These are phyloP conservation scores for Leptinotarsa juncta DNA, from an alignment of 2,888 invertebrate genomes.

Conservation along the genomic window DNA sequence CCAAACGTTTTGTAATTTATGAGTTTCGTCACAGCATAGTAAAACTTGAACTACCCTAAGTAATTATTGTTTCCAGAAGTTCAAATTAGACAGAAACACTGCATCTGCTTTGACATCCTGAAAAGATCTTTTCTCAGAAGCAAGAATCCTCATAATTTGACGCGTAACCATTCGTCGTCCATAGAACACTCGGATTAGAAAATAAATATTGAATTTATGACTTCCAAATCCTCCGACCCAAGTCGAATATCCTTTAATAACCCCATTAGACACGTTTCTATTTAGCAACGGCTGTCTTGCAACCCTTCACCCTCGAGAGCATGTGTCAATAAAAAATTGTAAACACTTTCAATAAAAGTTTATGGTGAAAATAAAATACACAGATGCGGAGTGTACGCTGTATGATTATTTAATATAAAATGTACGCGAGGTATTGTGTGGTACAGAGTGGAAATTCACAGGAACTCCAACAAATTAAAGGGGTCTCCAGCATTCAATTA, in stretches of 20 bases:
- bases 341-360: conserved; percentile 27
- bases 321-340: conserved; percentile 31
- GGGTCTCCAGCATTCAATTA: conserved; percentile 26
- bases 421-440: conserved; percentile 16
- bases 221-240: conserved; percentile 9
- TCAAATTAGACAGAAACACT: not conserved
- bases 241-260: conserved; percentile 28
- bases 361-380: conserved; percentile 18
- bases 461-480: conserved; percentile 12
- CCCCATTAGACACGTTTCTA: conserved; percentile 30
- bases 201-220: conserved; percentile 25
- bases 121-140: conserved; percentile 4
- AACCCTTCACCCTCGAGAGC: conserved; percentile 24
- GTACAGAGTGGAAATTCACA: conserved; percentile 5
- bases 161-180: not conserved
- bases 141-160: not conserved
- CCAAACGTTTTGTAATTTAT: no score
- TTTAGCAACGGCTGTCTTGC: conserved; percentile 32
- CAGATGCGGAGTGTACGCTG: conserved; percentile 26
- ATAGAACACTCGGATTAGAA: conserved; percentile 10
- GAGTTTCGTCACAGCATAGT: no score
- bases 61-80: not conserved
- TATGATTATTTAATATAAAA: conserved; percentile 26
- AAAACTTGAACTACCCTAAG: no score
- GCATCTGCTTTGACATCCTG: not conserved